A percentile compares a stretch with the other conserved stretches of the same genome.
Conservation (phyloP, 1,140 invertebrate genomes). For the Ericerus pela region DNA sequence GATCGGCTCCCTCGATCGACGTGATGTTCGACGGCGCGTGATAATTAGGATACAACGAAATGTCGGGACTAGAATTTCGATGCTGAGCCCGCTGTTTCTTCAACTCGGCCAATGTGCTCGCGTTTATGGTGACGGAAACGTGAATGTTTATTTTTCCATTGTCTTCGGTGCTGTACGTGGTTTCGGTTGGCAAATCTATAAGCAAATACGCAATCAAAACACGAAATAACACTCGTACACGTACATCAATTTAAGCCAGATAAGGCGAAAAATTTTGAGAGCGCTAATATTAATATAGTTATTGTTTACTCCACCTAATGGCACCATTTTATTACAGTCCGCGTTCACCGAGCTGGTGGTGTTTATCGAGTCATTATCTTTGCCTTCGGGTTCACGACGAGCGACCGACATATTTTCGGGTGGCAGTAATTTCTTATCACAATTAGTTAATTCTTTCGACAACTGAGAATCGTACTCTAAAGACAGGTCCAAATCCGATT, state of each 20-base stretch:
- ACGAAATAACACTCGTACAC: no score
- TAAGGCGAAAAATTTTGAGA: neutral
- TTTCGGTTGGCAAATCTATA: conserved; percentile 29
- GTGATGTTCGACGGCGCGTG: conserved; percentile 30
- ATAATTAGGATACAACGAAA: conserved; percentile 9
- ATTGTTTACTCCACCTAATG: conserved; percentile 1
- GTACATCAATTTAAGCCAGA: neutral
- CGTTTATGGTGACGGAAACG: conserved; percentile 46
- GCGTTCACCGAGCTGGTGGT: neutral
- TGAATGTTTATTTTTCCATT: conserved; percentile 82
- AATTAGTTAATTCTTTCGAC: neutral
- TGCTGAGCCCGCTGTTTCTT: conserved; percentile 77
- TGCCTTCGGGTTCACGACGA: conserved; percentile 55
- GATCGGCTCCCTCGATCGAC: conserved; percentile 31
- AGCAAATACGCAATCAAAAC: no score
- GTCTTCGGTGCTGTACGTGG: conserved; percentile 40
- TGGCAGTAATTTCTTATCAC: neutral
- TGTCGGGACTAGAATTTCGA: conserved; percentile 34
- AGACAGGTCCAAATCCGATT: conserved; percentile 2
- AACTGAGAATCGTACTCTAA: neutral
- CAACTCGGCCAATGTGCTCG: conserved; percentile 63
- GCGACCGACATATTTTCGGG: conserved; percentile 8
- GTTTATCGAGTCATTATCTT: conserved; percentile 47
- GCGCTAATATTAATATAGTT: no score
- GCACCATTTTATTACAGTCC: conserved; percentile 2